Evolutionary conservation across 2,113 vertebrate genomes (phyloP), one percentile per base, ranked within the genome.

Genomic region (Muntiacus muntjak): DNA sequence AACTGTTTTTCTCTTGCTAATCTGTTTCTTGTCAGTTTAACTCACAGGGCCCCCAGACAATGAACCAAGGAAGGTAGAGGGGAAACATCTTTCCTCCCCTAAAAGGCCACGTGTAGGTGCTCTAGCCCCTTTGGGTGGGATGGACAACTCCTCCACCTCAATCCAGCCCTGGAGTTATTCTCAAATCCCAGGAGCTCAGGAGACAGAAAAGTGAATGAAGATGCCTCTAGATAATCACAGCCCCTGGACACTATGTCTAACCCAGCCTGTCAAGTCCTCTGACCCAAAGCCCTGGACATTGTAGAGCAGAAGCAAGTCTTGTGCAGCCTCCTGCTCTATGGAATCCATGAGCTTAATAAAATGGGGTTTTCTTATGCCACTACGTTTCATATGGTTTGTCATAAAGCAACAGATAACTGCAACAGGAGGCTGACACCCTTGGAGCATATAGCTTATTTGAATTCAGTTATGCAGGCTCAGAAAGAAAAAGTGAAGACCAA

Each of bases 21-120:
- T 14, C 36, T 5, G 60, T 43, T 25, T 76, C 50, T 85, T 47
- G 47, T 47, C 64, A 30, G 55, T 93, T 78, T 52, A 78, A 54
- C 84, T 60, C 14, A 36, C 43, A 89, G 45, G 40, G 28, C 11
- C 12, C 54, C 33, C 78, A 15, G 45, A 17, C 36, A 36, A 50
- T 47, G 86, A 84, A 45, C 62, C 23, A 52, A 54, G 26, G 12
- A 33, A 19, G 6, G 36, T 25, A 19, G 52, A 89, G 26, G 15
- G 23, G 10, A 83, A 62, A 47, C 30, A 47, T 2, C 30, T 60
- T 74, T 71, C 40, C 43, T 26, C 14, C 60, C 40, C 11, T 43
- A 12, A n/a, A 76, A 54, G 43, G 25, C 30, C 74, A 21, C 0
- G 0, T 28, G 25, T 3, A 55, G 8, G 2, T 7, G 9, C 25